Evolutionary conservation across 2,797 vertebrate species (phyloP), one percentile per base, ranked within the genome.

Genomic region (Bryconaethiops microstoma): DNA sequence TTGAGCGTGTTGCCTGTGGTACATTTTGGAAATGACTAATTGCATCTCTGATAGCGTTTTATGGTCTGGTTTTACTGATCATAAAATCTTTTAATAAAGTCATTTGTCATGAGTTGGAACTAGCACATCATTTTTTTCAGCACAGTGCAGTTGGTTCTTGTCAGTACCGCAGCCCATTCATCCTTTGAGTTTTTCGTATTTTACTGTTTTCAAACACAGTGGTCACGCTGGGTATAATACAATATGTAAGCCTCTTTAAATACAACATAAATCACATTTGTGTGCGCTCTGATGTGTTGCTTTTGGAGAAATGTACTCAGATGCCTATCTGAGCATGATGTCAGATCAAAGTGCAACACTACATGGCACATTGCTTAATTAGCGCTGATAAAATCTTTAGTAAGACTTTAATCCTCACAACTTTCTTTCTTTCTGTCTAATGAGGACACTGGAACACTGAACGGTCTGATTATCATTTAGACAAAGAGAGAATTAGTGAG

Each of bases 71-170:
- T 82, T 81, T 69, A 80, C 80, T 29, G 67, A 80, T 71, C 82
- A 76, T 84, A 75, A 80, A 84, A 72, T 70, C n/a, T 42, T 72
- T 57, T 80, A 83, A 83, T 80, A 80, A 80, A 83, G 73, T 62
- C 68, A 52, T 23, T 16, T 74, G 57, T 74, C 79, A 74, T 48
- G 42, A 69, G 0, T 9, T 42, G 40, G 39, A 80, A 75, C 62
- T 59, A 7, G 35, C 14, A 57, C 40, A 48, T 59, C 12, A 74
- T 35, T n/a, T 14, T 39, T 69, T 65, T 48, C 19, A 17, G 9
- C 29, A 48, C 14, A n/a, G 25, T 19, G 29, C 16, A 12, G 62
- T 35, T 42, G 17, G 23, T 60, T 68, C 6, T 40, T 69, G 63
- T 65, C 25, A 35, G 16, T 29, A 62, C 60, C 35, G 9, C 17